A percentile compares a stretch with the other conserved stretches of the same genome.
Conservation (phyloP, 2,888 invertebrate genomes). For the Orthosia gothica region DNA sequence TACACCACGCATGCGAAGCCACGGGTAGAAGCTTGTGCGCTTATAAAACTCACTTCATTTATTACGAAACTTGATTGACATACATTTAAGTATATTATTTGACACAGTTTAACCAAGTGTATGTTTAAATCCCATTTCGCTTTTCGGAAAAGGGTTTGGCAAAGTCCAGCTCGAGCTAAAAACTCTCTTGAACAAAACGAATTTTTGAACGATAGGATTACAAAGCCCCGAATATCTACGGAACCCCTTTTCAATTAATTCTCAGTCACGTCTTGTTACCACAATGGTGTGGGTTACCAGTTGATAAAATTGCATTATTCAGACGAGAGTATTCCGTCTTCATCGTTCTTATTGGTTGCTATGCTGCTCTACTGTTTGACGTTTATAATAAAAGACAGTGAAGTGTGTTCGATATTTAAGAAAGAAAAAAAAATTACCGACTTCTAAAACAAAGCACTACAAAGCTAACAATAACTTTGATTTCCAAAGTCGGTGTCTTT, state of each 20-base stretch:
- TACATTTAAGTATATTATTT: too few relatives aligned
- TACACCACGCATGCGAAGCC: too few relatives aligned
- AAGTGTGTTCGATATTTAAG: neutral
- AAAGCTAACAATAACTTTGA: too few relatives aligned
- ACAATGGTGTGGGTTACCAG: constrained; percentile 48
- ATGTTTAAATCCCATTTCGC: neutral
- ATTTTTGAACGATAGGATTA: constrained; percentile 53
- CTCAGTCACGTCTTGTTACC: constrained; percentile 44
- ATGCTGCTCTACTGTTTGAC: constrained; percentile 4
- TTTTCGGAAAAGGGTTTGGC: neutral
- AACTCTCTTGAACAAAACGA: constrained; percentile 33
- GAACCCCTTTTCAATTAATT: constrained; percentile 52
- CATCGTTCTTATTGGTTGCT: constrained; percentile 19
- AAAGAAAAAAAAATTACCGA: too few relatives aligned
- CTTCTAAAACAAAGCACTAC: too few relatives aligned
- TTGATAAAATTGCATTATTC: constrained; percentile 55
- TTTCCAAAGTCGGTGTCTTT: too few relatives aligned
- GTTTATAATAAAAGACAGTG: constrained; percentile 3
- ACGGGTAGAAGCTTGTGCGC: too few relatives aligned
- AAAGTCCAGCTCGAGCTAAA: neutral
- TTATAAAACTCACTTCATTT: too few relatives aligned
- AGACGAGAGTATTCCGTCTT: constrained; percentile 24
- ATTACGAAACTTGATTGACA: too few relatives aligned
- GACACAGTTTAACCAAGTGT: neutral
- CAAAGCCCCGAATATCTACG: constrained; percentile 35